Evolutionary conservation across 2,888 invertebrate species (phyloP), one percentile per base, ranked within the genome.

Genomic region (Drosophila atripex): DNA sequence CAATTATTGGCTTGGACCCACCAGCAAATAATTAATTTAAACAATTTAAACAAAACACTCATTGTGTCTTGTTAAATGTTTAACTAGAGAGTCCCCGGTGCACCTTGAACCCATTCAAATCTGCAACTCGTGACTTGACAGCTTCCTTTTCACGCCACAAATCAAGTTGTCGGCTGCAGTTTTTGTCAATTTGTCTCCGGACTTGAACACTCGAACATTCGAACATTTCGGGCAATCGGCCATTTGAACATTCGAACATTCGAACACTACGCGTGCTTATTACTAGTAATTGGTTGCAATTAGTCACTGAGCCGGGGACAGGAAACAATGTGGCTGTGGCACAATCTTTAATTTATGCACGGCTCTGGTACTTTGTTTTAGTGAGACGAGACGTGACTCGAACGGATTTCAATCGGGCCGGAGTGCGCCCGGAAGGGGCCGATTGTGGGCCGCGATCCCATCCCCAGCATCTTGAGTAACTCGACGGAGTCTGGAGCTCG

Each of bases 261-360:
- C 8, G 18, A 32, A 32, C 64, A 52, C 28, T 30, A 68, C 65
- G 68, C 55, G 69, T 35, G 55, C 54, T 50, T 66, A 60, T 18
- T 69, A 71, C 52, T 47, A 14, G 52, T 61, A 75, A 74, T 75
- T 73, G 60, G 47, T 69, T 53, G 57, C 47, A 78, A 76, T 76
- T 78, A 78, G 73, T 68, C 63, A 76, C 32, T 32, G 71, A 50
- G 35, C 41, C 58, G 28, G 32, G 28, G 32, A 32, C 68, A 32
- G 23, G 51, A 56, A 49, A 46, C 21, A 23, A 32, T 38, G 23
- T n/a, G 35, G 16, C 53, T 70, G 45, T 16, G 53, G 38, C 72
- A 70, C 50, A 56, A 49, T 43, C 52, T 35, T 35, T 71, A 72
- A 72, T 64, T 63, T 64, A 56, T 56, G 64, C 73, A 64, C 53